Base-by-base conservation (phyloP, 2,797 vertebrate species). In the Xenopus petersii region DNA sequence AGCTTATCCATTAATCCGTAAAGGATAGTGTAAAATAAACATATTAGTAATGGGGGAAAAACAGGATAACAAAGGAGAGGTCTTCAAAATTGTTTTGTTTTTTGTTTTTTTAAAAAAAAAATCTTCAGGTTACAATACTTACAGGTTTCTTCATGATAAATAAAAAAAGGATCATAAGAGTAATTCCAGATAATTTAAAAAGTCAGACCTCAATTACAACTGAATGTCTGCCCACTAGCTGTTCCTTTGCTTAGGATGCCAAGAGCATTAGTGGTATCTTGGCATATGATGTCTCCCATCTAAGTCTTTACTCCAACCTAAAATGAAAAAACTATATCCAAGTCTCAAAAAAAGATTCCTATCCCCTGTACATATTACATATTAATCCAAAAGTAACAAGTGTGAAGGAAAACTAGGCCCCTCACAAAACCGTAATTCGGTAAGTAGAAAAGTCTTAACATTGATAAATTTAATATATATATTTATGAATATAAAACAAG, bases 401-500 rank as follows among this genome's bases (percentile, higher is more conserved):
- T 11, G 33, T 65, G 46, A 70, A 66, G 71, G 63, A 81, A 74
- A 79, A 73, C 67, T 56, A 62, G 0, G 68, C 74, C 81, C 81
- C 74, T 67, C 64, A 54, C 10, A 77, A 80, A 82, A 79, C 73
- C 82, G 65, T 56, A 83, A 51, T 79, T 82, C 71, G 82, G 81
- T 15, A 60, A 12, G 61, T 70, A 73, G 80, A 72, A 80, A 82
- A 81, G 59, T 56, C 64, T 70, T 61, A 81, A 81, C 79, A 63
- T 81, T 66, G 81, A 75, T 77, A 78, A 77, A 75, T 66, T 67
- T 72, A 72, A 72, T 74, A 74, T 36, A 66, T 77, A 79, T 83
- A 83, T 81, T 80, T 81, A 75, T 75, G 0, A 49, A 81, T 64
- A 80, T 79, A 80, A 84, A 83, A 87, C 80, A 80, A 81, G 81